Base-by-base conservation (phyloP, 1,140 invertebrate genomes). In the Solenopsis fugax region DNA sequence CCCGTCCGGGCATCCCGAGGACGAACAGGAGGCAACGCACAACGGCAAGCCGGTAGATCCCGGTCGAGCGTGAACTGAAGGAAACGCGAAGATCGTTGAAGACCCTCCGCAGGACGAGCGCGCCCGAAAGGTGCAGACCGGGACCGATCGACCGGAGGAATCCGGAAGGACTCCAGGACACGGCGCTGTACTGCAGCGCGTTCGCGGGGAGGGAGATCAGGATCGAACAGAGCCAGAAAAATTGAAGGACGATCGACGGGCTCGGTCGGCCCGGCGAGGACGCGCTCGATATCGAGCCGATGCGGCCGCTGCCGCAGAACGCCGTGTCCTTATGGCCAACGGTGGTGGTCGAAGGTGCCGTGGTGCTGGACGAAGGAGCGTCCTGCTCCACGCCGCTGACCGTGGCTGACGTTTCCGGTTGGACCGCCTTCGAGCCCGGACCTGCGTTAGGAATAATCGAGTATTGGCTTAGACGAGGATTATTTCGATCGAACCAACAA, bases 271-370 rank as follows among this genome's bases (percentile, higher is more conserved):
- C 69, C 41, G 56, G 72, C 13, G 88, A 90, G 21, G 89, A 90
- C n/a, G 78, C 78, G 80, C 81, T 75, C 21, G 86, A 71, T 50
- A 93, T 92, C 69, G 92, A 89, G 69, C 89, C 92, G 41, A 92
- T 91, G 12, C 92, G 91, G 16, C 91, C 88, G 71, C 86, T 92
- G 2, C 92, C 93, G 86, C 94, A 94, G 60, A 93, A 84, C 72
- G 92, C 88, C 10, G 88, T 89, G 2, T 86, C 89, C 65, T 85
- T 86, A 48, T 84, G 86, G 13, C 62, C 84, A 0, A 50, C n/a
- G 41, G 37, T 54, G 64, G 6, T 85, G 41, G 60, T 67, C 16
- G 56, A 10, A 21, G 82, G 56, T 56, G 56, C 10, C 10, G 67
- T 29, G 16, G 21, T 52, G 48, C 6, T 50, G 50, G 88, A 87